These are phyloP conservation scores for Neostethus bicornis DNA, from an alignment of 2,797 vertebrate genomes.

Conservation along the genomic window DNA sequence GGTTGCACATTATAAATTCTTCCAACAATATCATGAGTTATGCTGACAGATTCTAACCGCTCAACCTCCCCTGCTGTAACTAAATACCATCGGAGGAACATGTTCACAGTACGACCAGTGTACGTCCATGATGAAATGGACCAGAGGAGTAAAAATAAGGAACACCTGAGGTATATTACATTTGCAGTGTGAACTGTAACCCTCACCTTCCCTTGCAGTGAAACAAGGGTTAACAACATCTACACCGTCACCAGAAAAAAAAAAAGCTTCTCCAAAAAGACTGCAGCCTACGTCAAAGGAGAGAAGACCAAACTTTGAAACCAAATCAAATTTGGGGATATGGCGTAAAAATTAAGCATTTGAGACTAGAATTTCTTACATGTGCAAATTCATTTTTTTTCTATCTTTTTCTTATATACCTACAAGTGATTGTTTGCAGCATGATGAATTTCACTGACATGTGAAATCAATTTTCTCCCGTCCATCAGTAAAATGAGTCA, in stretches of 20 bases:
- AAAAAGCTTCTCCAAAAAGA: conserved; percentile 30
- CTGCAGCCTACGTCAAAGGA: conserved; percentile 46
- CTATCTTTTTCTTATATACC: too few species aligned
- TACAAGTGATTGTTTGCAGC: conserved; percentile 64
- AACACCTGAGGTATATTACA: conserved; percentile 82
- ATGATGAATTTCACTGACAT: conserved; percentile 67
- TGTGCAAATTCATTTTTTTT: too few species aligned
- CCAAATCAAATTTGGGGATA: conserved; percentile 55
- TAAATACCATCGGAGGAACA: conserved; percentile 42
- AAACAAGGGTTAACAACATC: conserved; percentile 82
- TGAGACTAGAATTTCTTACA: conserved; percentile 58
- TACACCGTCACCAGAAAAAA: conserved; percentile 43
- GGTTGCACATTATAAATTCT: conserved; percentile 30
- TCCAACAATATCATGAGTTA: conserved; percentile 29
- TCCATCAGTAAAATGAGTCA: conserved; percentile 77
- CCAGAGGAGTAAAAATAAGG: conserved; percentile 57
- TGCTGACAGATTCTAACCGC: conserved; percentile 9
- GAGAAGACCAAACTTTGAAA: conserved; percentile 37
- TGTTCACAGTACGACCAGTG: conserved; percentile 41
- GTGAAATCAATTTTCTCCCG: conserved; percentile 81
- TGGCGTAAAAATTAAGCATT: conserved; percentile 26
- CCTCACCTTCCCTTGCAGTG: conserved; percentile 78
- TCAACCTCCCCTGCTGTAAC: conserved; percentile 33
- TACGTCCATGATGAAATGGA: conserved; percentile 34
- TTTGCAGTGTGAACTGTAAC: conserved; percentile 79